phyloP scores from a whole-genome alignment of 2,888 invertebrate species.

The Ophion ventricosus region DNA sequence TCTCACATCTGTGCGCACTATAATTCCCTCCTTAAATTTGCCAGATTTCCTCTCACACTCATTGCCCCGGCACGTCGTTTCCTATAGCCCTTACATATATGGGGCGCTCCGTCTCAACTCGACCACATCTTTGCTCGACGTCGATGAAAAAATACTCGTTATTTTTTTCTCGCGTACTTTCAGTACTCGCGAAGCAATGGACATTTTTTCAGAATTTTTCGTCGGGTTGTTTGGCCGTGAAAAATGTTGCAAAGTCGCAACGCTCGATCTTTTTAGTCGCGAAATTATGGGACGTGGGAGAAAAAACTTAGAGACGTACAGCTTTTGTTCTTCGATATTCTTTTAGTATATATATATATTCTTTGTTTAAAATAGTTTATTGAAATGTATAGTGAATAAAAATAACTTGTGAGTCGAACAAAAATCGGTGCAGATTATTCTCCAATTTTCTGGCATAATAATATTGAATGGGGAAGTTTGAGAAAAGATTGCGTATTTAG shows the following conservation, averaged over 20 bases:
- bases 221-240: background rate
- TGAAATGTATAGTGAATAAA: no score
- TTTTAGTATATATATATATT: no score
- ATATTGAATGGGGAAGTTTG: background rate
- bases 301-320: background rate
- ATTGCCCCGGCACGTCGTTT: background rate
- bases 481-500: background rate
- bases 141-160: background rate
- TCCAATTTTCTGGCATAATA: background rate
- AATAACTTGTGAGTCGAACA: background rate
- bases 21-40: background rate
- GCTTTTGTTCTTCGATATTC: no score
- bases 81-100: background rate
- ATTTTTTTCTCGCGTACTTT: background rate
- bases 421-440: background rate
- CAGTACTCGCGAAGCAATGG: background rate
- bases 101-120: background rate
- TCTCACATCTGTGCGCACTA: constrained; percentile 34
- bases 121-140: background rate
- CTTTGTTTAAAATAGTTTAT: no score
- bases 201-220: background rate
- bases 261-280: no score
- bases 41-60: background rate
- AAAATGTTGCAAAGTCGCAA: background rate
- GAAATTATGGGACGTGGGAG: background rate